Evolutionary conservation across 2,797 vertebrate genomes (phyloP).

Genomic region (Aphelocoma californica): DNA sequence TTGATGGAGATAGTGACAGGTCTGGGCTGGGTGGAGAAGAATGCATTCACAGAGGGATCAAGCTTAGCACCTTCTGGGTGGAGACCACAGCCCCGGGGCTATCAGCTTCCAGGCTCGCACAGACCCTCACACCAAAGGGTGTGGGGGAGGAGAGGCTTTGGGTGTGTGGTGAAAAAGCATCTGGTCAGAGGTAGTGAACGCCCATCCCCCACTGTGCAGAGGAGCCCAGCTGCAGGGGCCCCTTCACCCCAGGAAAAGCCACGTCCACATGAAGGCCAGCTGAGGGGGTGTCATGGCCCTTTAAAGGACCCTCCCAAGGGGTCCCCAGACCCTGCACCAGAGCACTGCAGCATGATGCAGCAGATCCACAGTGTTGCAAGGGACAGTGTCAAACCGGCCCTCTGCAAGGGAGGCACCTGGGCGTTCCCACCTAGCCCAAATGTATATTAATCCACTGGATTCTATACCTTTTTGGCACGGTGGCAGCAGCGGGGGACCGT

Average conservation of each 20-base stretch:
- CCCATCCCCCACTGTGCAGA: not conserved
- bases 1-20: not conserved
- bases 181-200: not conserved
- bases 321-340: not conserved
- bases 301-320: not conserved
- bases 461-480: accelerated
- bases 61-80: too few relatives aligned
- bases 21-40: not conserved
- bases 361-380: not conserved
- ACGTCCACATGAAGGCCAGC: too few relatives aligned
- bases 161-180: not conserved
- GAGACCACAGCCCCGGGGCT: not conserved
- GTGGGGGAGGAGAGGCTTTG: not conserved
- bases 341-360: not conserved
- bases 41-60: not conserved
- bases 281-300: not conserved
- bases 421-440: not conserved
- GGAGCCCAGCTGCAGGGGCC: not conserved
- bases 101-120: not conserved
- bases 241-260: not conserved
- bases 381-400: too few relatives aligned
- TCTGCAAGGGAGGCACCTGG: not conserved
- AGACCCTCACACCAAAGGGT: not conserved
- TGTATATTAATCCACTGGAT: too few relatives aligned
- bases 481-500: accelerated